phyloP scores from a whole-genome alignment of 2,797 vertebrate species.

The Calcarius lapponicus region DNA sequence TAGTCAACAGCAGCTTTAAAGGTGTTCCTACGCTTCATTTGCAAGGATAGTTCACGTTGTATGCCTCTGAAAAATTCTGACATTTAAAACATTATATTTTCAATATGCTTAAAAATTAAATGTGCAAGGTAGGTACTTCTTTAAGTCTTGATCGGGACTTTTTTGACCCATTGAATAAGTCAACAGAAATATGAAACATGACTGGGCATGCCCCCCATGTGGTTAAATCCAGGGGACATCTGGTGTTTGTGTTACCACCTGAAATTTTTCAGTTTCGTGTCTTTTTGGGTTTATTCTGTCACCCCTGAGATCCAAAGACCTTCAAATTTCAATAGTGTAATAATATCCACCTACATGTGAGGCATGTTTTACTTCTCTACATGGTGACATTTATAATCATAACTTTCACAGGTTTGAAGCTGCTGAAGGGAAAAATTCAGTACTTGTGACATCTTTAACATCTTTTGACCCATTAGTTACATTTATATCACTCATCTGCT shows the following conservation, averaged over 20 bases:
- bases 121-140: background rate
- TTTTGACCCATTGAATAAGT: background rate
- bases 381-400: background rate
- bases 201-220: background rate
- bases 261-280: background rate
- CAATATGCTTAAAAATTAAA: background rate
- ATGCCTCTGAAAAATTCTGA: constrained; percentile 2
- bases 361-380: background rate
- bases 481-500: background rate
- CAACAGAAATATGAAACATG: background rate
- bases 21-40: background rate
- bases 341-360: background rate
- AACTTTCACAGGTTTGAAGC: constrained; percentile 16
- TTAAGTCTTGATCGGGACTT: background rate
- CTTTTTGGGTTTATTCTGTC: background rate
- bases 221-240: background rate
- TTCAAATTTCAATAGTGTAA: constrained; percentile 7
- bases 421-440: constrained; percentile 10
- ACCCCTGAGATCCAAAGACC: background rate
- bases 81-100: background rate
- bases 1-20: background rate
- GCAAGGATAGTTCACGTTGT: background rate
- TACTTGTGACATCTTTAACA: constrained; percentile 1
- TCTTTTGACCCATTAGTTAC: constrained; percentile 39
- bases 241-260: background rate